Conservation (phyloP, 2,113 vertebrate genomes). For the Eublepharis macularius region DNA sequence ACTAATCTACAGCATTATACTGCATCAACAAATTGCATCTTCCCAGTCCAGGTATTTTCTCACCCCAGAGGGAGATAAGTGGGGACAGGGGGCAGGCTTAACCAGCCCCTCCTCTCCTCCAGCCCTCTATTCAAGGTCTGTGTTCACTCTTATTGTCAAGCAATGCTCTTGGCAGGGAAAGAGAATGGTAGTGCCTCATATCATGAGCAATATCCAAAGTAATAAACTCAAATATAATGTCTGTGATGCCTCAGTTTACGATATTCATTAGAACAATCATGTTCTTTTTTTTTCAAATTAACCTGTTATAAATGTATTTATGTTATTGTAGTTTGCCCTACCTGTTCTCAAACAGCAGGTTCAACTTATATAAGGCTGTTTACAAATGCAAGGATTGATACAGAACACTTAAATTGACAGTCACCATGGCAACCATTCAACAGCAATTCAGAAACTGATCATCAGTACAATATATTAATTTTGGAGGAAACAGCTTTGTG, state of each 20-base stretch:
- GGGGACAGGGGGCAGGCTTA: no score
- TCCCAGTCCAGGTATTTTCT: neutral
- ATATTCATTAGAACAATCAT: neutral
- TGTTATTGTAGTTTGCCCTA: neutral
- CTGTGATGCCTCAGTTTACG: neutral
- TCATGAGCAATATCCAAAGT: neutral
- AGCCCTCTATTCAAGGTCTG: neutral
- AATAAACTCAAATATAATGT: neutral
- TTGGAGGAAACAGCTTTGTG: neutral
- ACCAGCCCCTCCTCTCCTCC: neutral
- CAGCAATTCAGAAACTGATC: neutral
- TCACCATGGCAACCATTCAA: slow-evolving; percentile 24
- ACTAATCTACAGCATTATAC: neutral
- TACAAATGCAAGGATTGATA: slow-evolving; percentile 4
- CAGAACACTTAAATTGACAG: neutral
- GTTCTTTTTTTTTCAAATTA: neutral
- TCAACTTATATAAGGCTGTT: neutral
- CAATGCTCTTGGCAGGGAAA: neutral
- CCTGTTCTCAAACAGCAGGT: neutral
- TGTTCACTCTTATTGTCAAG: neutral
- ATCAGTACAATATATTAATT: slow-evolving; percentile 14
- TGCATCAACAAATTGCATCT: neutral
- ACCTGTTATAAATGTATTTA: neutral
- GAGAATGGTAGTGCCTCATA: neutral
- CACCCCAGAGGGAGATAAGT: neutral